Base-by-base conservation (phyloP, 2,113 vertebrate species). In the Mastomys coucha region DNA sequence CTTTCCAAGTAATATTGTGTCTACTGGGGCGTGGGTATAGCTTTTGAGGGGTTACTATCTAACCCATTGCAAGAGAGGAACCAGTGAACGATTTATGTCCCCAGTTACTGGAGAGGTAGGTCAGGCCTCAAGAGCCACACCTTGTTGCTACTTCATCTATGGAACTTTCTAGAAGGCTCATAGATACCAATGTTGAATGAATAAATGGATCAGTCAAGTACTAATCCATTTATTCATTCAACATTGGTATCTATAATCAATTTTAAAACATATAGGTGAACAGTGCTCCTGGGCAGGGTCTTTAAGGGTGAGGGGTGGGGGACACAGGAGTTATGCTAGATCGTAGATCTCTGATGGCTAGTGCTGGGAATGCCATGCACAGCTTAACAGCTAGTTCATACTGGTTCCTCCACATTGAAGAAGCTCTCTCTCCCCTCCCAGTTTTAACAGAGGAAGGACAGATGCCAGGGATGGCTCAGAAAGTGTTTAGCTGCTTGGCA, bases 201-300 rank as follows among this genome's bases (percentile, higher is more conserved):
- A n/a, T n/a, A n/a, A n/a, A n/a, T n/a, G n/a, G n/a, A n/a, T n/a
- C 45, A 45, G 6, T n/a, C 26, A 5, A 1, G 12, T 9, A 0
- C 7, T 60, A 5, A 0, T 19, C 22, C 0, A 6, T 3, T 16
- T 14, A 20, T 36, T 36, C 60, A 49, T 11, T 69, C 63, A 77
- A 60, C 28, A 58, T 12, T 13, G 8, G 13, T 6, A 7, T 58
- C 16, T 49, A 10, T 0, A 7, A 33, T 20, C 3, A 14, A 39
- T 24, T 65, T 16, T 65, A 36, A 51, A 56, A 33, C 31, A 72
- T 31, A 0, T 39, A 0, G 0, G 24, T 26, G 33, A 24, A 39
- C 19, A 20, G 2, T 20, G 69, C 53, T 10, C 31, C 7, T 0
- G 0, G 0, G 2, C 0, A 0, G 1, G 12, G 31, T 82, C 80